Evolutionary conservation across 2,797 vertebrate genomes (phyloP).

Genomic region (Muscicapa comitata): DNA sequence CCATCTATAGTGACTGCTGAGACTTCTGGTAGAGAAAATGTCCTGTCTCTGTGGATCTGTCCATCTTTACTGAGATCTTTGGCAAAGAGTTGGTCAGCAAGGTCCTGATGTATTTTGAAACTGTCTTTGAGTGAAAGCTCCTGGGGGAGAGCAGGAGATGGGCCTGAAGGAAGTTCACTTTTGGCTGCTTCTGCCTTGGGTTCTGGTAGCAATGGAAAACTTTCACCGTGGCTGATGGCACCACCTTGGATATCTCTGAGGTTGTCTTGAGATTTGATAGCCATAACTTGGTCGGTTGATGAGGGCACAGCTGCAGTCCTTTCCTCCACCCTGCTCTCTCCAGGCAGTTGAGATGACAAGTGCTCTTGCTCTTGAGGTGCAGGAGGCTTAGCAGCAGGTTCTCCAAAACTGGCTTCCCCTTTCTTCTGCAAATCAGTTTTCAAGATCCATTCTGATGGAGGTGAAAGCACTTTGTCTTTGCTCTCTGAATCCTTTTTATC

Average conservation of each 20-base stretch:
- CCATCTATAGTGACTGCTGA: constrained; percentile 26
- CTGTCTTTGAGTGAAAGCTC: constrained; percentile 46
- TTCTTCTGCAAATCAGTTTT: constrained; percentile 36
- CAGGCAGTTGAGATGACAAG: constrained; percentile 60
- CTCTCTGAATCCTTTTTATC: constrained; percentile 56
- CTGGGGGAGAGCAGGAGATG: constrained; percentile 13
- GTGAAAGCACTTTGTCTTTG: constrained; percentile 53
- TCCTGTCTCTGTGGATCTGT: constrained; percentile 24
- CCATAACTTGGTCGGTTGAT: constrained; percentile 35
- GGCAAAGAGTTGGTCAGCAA: constrained; percentile 34
- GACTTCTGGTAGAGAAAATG: constrained; percentile 8
- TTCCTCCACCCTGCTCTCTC: constrained; percentile 59
- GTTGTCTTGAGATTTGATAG: constrained; percentile 62
- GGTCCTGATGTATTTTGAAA: constrained; percentile 41
- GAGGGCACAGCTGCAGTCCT: constrained; percentile 55
- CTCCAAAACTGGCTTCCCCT: constrained; percentile 20
- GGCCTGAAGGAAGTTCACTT: constrained; percentile 53
- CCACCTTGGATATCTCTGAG: constrained; percentile 61
- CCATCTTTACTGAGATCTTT: constrained; percentile 65
- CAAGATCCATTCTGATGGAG: constrained; percentile 36
- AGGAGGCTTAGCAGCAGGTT: constrained; percentile 40
- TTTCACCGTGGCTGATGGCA: constrained; percentile 53
- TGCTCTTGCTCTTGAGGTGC: constrained; percentile 61
- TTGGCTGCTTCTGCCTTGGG: constrained; percentile 43
- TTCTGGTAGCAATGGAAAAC: constrained; percentile 55